Evolutionary conservation across 2,113 vertebrate species (phyloP).

Genomic region (Dolichallabes microphthalmus): DNA sequence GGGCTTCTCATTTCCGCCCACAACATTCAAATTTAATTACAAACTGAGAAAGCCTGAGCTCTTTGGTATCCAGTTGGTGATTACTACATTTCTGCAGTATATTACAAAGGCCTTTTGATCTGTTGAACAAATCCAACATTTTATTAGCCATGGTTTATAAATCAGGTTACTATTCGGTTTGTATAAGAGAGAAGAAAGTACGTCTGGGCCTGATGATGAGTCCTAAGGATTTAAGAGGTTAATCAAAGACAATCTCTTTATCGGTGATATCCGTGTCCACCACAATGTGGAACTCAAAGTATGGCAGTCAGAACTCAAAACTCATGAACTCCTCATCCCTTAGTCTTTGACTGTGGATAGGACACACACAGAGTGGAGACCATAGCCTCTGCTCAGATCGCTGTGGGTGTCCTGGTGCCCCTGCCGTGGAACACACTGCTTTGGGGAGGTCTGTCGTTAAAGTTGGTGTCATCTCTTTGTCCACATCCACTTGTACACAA

Average conservation of each 20-base stretch:
- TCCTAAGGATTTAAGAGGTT: background rate
- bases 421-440: conserved; percentile 49
- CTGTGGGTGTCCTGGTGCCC: conserved; percentile 57
- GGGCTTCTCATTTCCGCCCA: background rate
- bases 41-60: background rate
- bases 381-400: conserved; percentile 53
- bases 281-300: conserved; percentile 12
- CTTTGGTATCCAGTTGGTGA: background rate
- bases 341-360: conserved; percentile 31
- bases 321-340: conserved; percentile 48
- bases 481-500: conserved; percentile 53
- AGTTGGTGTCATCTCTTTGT: conserved; percentile 56
- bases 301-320: conserved; percentile 23
- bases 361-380: conserved; percentile 44
- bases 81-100: background rate
- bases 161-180: conserved; percentile 1
- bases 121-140: background rate
- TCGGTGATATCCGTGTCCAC: conserved; percentile 4
- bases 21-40: background rate
- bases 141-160: conserved; percentile 4
- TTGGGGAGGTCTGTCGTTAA: conserved; percentile 58
- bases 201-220: background rate
- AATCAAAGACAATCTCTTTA: conserved; percentile 6
- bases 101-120: background rate
- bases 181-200: background rate